These are phyloP conservation scores for Schizopygopsis malacanthus DNA, from an alignment of 2,797 vertebrate species.

Conservation along the genomic window DNA sequence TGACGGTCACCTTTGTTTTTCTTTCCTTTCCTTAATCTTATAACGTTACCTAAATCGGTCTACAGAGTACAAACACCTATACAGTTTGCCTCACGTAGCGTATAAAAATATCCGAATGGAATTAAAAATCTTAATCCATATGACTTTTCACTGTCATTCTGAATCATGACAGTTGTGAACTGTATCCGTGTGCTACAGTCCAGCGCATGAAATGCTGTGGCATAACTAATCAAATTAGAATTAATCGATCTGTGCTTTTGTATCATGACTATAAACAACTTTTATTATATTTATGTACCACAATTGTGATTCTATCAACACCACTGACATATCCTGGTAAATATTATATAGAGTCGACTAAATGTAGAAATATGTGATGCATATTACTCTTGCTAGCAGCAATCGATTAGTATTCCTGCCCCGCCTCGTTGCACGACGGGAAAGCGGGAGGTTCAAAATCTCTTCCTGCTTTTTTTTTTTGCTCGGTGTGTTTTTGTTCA, in stretches of 20 bases:
- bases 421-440: slow-evolving; percentile 53
- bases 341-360: neutral
- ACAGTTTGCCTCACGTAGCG: neutral
- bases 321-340: neutral
- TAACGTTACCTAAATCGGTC: neutral
- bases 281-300: neutral
- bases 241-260: neutral
- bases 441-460: slow-evolving; percentile 70
- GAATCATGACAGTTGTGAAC: neutral
- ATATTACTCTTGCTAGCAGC: neutral
- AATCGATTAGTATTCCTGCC: slow-evolving; percentile 33
- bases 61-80: neutral
- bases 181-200: neutral
- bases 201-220: neutral
- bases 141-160: neutral
- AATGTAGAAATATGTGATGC: neutral
- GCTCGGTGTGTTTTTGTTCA: slow-evolving; percentile 26
- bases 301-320: neutral
- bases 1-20: neutral
- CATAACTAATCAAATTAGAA: slow-evolving; percentile 31
- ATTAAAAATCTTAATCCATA: neutral
- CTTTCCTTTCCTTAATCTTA: neutral
- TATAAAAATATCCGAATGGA: neutral
- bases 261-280: neutral
- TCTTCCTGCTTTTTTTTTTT: slow-evolving; percentile 21